These are phyloP conservation scores for Phylloscopus whistleri DNA, from an alignment of 2,113 vertebrate species.

Conservation along the genomic window DNA sequence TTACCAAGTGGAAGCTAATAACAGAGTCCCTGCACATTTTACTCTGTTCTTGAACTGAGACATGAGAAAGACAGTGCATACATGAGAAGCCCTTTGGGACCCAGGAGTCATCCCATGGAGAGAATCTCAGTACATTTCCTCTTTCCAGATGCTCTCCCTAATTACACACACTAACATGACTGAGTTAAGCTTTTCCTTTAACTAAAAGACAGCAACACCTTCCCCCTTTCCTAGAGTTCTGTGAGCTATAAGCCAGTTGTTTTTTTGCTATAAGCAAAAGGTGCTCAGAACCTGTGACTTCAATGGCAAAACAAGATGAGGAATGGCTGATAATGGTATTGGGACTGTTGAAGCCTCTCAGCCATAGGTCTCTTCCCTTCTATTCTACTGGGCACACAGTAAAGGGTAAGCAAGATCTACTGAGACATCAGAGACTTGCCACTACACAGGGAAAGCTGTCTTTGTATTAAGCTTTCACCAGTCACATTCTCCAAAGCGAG, in stretches of 20 bases:
- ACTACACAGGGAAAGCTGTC: not conserved
- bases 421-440: conserved; percentile 41
- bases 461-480: not conserved
- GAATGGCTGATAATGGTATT: not conserved
- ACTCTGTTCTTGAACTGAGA: not conserved
- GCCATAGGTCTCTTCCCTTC: conserved; percentile 13
- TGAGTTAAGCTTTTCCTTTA: not conserved
- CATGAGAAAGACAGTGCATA: not conserved
- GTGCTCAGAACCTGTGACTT: not conserved
- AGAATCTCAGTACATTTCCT: not conserved
- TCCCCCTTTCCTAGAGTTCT: not conserved
- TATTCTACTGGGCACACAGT: conserved; percentile 24
- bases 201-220: not conserved
- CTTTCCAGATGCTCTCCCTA: not conserved
- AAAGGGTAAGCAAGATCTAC: conserved; percentile 55
- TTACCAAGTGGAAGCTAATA: not conserved
- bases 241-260: not conserved
- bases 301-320: not conserved
- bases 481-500: not conserved
- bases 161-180: not conserved
- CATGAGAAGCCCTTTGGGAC: not conserved
- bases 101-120: not conserved
- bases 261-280: not conserved
- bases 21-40: not conserved
- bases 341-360: conserved; percentile 30